Conservation (phyloP, 2,113 vertebrate species). For the Petromus typicus region DNA sequence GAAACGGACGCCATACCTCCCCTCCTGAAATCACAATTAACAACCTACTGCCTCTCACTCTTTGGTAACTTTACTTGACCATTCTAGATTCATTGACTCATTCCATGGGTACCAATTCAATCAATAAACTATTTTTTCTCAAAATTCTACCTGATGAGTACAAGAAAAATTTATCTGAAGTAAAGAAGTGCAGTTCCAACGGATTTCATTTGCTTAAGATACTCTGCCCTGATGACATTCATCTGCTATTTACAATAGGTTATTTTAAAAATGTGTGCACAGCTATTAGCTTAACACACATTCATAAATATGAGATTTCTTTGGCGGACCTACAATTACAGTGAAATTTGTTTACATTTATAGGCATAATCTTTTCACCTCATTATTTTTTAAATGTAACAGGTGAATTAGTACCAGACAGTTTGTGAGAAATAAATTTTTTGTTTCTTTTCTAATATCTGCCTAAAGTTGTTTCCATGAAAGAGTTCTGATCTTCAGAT, state of each 20-base stretch:
- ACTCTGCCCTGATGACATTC: background rate
- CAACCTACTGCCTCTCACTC: background rate
- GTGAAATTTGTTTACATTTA: background rate
- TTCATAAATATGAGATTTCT: background rate
- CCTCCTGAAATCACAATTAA: background rate
- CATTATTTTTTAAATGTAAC: slow-evolving; percentile 6
- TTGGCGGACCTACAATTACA: background rate
- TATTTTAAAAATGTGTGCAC: background rate
- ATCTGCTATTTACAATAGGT: background rate
- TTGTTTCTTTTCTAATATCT: background rate
- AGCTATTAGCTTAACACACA: background rate
- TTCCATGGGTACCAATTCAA: background rate
- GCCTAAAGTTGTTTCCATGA: background rate
- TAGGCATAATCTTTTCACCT: background rate
- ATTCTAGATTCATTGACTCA: background rate
- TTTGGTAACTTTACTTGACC: background rate
- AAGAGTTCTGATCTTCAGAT: background rate
- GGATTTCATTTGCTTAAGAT: background rate
- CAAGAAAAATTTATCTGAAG: background rate
- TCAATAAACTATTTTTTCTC: background rate
- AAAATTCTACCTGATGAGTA: background rate
- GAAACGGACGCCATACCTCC: background rate
- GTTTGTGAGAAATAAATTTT: background rate
- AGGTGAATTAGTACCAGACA: background rate
- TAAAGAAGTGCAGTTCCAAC: background rate